These are phyloP conservation scores for Apodemus sylvaticus DNA, from an alignment of 2,113 vertebrate genomes.

Conservation along the genomic window DNA sequence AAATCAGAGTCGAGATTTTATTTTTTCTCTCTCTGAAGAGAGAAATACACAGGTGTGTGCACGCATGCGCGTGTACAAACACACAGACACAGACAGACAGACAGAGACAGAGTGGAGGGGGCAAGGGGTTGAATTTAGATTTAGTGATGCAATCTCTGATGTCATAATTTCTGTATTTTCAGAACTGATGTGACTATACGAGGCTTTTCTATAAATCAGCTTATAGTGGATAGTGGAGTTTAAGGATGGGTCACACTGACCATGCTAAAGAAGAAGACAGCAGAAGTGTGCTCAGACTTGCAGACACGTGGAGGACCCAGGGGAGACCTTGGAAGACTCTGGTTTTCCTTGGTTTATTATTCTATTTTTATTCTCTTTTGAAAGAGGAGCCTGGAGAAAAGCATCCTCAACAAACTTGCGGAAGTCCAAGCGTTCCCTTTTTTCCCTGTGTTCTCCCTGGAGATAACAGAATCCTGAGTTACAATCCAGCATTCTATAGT, in stretches of 20 bases:
- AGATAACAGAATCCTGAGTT: slow-evolving; percentile 9
- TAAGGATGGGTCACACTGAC: neutral
- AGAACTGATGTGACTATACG: neutral
- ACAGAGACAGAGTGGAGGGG: neutral
- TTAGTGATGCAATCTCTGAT: neutral
- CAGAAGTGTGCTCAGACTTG: accelerated
- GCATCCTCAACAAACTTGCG: neutral
- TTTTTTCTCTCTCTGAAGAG: neutral
- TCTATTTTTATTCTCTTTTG: neutral
- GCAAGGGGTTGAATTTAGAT: neutral
- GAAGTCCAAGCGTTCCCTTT: neutral
- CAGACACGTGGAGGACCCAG: neutral
- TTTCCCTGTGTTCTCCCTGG: neutral
- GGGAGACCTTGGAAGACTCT: neutral
- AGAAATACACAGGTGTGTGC: neutral
- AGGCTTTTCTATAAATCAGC: neutral
- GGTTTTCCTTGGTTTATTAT: neutral
- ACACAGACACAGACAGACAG: neutral
- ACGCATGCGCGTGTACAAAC: neutral
- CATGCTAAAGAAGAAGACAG: neutral
- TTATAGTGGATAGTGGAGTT: neutral
- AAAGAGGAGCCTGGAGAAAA: neutral
- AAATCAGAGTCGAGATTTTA: slow-evolving; percentile 13
- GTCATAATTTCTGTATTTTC: neutral
- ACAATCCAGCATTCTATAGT: neutral